Evolutionary conservation across 2,113 vertebrate genomes (phyloP).

Genomic region (Leucoraja erinaceus): DNA sequence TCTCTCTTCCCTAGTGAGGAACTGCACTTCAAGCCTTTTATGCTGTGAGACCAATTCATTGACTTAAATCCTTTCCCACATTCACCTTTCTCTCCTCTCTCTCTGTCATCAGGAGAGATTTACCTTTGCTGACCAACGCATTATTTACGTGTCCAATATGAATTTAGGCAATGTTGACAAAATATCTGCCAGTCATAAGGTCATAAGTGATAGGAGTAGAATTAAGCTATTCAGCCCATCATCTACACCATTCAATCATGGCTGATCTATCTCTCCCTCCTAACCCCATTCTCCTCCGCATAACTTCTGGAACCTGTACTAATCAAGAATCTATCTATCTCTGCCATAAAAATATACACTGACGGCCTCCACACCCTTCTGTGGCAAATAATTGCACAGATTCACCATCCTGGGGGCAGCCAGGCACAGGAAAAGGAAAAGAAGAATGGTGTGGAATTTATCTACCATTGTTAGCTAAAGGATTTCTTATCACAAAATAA

Average conservation of each 20-base stretch:
- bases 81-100: no score
- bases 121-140: not conserved
- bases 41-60: not conserved
- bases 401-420: not conserved
- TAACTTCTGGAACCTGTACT: no score
- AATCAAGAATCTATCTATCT: no score
- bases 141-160: not conserved
- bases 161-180: not conserved
- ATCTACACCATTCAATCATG: no score
- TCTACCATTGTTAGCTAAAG: not conserved
- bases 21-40: not conserved
- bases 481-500: not conserved
- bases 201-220: no score
- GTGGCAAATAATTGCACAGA: no score
- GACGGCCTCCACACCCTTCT: no score
- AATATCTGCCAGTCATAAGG: not conserved
- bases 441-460: no score
- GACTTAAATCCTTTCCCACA: not conserved
- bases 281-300: no score
- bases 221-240: no score
- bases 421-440: not conserved
- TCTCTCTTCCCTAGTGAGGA: not conserved
- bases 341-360: no score
- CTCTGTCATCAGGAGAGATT: not conserved
- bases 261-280: no score